phyloP scores from a whole-genome alignment of 1,140 invertebrate genomes.

The Gryllus bimaculatus region DNA sequence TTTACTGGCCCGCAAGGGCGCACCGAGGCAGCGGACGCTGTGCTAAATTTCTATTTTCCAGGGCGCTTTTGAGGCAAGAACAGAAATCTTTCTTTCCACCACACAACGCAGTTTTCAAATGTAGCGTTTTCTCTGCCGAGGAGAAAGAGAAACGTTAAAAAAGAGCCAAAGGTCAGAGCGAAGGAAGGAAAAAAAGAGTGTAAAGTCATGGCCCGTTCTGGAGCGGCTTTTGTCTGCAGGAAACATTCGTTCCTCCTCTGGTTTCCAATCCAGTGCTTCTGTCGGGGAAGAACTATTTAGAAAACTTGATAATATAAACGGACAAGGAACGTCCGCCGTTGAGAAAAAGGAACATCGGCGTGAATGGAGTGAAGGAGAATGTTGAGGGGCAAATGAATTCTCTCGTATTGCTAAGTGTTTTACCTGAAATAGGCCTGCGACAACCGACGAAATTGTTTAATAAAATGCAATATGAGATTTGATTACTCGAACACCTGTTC shows the following conservation, averaged over 20 bases:
- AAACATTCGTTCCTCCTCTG: not conserved
- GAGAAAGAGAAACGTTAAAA: not conserved
- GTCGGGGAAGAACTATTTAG: not conserved
- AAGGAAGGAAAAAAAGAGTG: not conserved
- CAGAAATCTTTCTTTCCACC: not conserved
- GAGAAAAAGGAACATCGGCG: no score
- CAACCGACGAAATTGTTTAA: no score
- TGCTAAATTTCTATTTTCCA: not conserved
- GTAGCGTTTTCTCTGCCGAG: not conserved
- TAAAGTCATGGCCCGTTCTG: not conserved
- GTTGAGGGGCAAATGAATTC: no score
- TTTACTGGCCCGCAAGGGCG: no score
- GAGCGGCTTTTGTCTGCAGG: not conserved
- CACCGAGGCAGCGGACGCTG: not conserved
- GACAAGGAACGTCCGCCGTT: no score
- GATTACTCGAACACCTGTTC: no score
- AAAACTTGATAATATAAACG: not conserved
- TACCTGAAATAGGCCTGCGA: no score
- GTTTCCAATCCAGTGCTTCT: not conserved
- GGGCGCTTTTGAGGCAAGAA: not conserved
- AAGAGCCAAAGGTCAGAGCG: not conserved
- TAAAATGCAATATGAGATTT: no score
- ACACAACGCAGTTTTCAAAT: not conserved
- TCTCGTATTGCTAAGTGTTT: no score
- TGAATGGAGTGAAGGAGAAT: no score